These are phyloP conservation scores for Heterodera carotae DNA, from an alignment of 1,140 invertebrate species.

Conservation along the genomic window DNA sequence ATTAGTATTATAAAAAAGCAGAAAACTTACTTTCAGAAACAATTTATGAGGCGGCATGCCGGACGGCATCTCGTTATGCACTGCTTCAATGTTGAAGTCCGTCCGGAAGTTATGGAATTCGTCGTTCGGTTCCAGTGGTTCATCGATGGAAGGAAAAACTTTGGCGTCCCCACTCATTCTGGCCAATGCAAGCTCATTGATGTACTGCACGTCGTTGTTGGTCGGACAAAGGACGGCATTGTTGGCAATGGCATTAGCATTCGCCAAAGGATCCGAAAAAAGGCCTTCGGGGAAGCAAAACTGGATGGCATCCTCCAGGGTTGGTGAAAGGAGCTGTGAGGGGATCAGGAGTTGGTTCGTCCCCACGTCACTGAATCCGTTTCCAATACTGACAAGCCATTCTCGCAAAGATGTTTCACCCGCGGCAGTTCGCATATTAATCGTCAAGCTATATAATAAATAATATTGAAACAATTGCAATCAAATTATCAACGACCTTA, in stretches of 20 bases:
- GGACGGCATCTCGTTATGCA: too few relatives aligned
- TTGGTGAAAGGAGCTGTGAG: neutral
- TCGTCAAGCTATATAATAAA: neutral
- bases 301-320: neutral
- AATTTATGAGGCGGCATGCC: constrained; percentile 66
- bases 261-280: neutral
- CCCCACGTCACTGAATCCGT: neutral
- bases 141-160: neutral
- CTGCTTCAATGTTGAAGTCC: too few relatives aligned
- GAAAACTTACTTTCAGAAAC: constrained; percentile 62
- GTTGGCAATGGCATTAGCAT: neutral
- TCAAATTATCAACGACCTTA: too few relatives aligned
- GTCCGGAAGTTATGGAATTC: neutral
- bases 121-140: neutral
- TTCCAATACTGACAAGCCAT: neutral
- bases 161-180: neutral
- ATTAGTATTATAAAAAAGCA: too few relatives aligned
- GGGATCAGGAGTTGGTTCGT: neutral
- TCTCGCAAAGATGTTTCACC: neutral
- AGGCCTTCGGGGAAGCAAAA: neutral
- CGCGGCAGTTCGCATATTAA: constrained; percentile 30
- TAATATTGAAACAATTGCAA: too few relatives aligned
- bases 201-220: neutral
- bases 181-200: neutral
- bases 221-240: constrained; percentile 3